phyloP scores from a whole-genome alignment of 2,888 invertebrate species.

The Scrobipalpa atriplicella region DNA sequence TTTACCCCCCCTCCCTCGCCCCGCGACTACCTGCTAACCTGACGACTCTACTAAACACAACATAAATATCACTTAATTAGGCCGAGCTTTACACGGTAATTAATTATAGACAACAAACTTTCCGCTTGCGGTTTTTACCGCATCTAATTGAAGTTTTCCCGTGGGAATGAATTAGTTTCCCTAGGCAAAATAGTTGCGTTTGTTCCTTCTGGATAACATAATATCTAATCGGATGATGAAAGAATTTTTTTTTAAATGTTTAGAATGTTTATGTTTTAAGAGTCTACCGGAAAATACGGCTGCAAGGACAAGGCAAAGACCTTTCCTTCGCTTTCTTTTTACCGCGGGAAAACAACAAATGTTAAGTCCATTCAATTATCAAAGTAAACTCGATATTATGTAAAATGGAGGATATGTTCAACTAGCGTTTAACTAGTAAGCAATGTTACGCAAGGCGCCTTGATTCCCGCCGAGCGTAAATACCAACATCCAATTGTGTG shows the following conservation, averaged over 20 bases:
- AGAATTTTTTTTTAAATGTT: too few species aligned
- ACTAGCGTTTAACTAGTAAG: neutral
- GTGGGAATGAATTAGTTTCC: conserved; percentile 12
- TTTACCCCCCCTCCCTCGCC: conserved; percentile 40
- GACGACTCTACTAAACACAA: conserved; percentile 41
- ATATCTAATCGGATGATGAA: too few species aligned
- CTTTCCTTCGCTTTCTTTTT: too few species aligned
- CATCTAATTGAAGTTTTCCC: neutral
- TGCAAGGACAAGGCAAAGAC: too few species aligned
- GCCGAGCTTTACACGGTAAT: conserved; percentile 40
- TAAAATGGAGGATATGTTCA: conserved; percentile 19
- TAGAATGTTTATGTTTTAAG: too few species aligned
- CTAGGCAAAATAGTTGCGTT: too few species aligned
- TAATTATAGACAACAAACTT: conserved; percentile 29
- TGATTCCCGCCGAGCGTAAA: conserved; percentile 15
- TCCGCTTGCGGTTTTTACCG: neutral
- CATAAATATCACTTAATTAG: conserved; percentile 44
- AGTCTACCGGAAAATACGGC: too few species aligned
- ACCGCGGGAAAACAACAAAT: too few species aligned
- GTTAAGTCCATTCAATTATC: too few species aligned
- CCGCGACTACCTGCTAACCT: conserved; percentile 63
- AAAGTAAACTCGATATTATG: conserved; percentile 16
- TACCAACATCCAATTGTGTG: conserved; percentile 25
- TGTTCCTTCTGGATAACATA: too few species aligned
- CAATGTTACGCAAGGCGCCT: conserved; percentile 12